Evolutionary conservation across 2,797 vertebrate species (phyloP), one percentile per base, ranked within the genome.

Genomic region (Gymnoscopelus microlampas): DNA sequence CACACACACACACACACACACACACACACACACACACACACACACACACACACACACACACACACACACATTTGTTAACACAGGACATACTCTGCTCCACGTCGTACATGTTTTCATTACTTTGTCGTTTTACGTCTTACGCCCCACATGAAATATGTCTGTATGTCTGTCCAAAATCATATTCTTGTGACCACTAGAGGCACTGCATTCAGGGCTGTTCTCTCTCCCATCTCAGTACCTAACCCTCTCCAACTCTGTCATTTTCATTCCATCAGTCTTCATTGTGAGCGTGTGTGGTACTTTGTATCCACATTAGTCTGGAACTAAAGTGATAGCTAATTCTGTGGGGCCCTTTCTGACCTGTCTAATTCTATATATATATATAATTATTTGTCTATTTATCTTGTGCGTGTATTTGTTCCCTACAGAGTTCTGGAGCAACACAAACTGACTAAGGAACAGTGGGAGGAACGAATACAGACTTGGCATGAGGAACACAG

Each of bases 401-500:
- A 12, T 70, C 3, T 61, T 55, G 56, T 56, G 26, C 50, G 60
- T 50, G 62, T 65, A 35, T 32, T 32, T 63, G n/a, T 66, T 35
- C 8, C 44, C 49, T 80, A 68, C 62, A 99, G 97, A 32, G 97
- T 99, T 78, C 91, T 98, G 85, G 97, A 99, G 85, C 97, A 99
- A 70, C 97, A 99, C 91, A 99, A 99, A 88, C 89, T 99, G 84
- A 98, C 97, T 50, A 98, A 98, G 92, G 97, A 99, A 60, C 97
- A 99, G 66, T 99, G 97, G 97, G 97, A 99, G 91, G 97, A 99
- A 91, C 94, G 97, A 86, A 99, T 99, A 95, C 97, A 99, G 88
- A 97, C 94, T 39, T 99, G 97, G 97, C 97, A 99, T 13, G 96
- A 99, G 87, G 97, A 99, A 50, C 97, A 99, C 83, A 93, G 95